Conservation (phyloP, 2,888 invertebrate species). For the Epistrophe grossulariae region DNA sequence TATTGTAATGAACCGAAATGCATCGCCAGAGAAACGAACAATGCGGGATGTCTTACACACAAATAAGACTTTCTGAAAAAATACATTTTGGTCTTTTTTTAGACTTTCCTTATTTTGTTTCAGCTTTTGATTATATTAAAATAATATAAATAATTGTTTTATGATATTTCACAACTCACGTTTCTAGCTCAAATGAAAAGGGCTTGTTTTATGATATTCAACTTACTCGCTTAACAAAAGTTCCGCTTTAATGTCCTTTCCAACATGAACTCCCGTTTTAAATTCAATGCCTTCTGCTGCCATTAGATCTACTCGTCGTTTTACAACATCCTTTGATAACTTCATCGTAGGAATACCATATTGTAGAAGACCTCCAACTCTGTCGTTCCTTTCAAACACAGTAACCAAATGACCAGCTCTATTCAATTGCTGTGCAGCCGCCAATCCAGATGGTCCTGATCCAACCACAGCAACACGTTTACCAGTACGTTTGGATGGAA, state of each 20-base stretch:
- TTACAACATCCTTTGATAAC: slow-evolving; percentile 96
- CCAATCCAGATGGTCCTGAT: slow-evolving; percentile 96
- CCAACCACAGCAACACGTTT: slow-evolving; percentile 95
- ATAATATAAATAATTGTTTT: too few species aligned
- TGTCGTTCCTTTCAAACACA: slow-evolving; percentile 98
- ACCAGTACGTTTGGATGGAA: slow-evolving; percentile 90
- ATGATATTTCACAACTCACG: too few species aligned
- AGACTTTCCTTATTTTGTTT: too few species aligned
- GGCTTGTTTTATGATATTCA: too few species aligned
- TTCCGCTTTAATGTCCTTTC: slow-evolving; percentile 93
- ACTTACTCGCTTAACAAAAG: slow-evolving; percentile 87
- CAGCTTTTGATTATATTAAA: too few species aligned
- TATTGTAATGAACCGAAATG: too few species aligned
- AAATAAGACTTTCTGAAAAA: too few species aligned
- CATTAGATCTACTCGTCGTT: slow-evolving; percentile 93
- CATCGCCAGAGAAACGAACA: too few species aligned
- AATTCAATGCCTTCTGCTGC: slow-evolving; percentile 95
- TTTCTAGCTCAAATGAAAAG: too few species aligned
- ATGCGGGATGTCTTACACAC: too few species aligned
- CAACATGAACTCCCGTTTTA: slow-evolving; percentile 95
- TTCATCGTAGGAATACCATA: slow-evolving; percentile 99
- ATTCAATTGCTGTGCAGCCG: slow-evolving; percentile 98
- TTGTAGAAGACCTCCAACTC: slow-evolving; percentile 96
- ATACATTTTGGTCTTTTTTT: too few species aligned
- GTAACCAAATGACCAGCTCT: slow-evolving; percentile 97